A percentile compares a stretch with the other conserved stretches of the same genome.
Conservation (phyloP, 2,888 invertebrate species). For the Sylvicola fuscatus region DNA sequence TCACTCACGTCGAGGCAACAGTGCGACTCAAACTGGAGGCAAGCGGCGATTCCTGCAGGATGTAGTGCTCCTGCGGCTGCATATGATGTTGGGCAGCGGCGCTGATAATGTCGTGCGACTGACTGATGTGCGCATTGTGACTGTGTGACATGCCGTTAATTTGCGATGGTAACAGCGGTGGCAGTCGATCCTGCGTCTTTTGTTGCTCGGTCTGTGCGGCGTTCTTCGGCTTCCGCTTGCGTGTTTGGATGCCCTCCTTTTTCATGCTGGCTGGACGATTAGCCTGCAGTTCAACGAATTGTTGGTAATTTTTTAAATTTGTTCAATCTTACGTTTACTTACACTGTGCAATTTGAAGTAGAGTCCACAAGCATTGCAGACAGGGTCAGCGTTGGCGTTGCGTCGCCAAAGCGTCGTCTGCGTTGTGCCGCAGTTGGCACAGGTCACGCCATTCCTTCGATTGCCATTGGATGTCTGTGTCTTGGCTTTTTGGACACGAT, state of each 20-base stretch:
- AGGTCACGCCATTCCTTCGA: conserved; percentile 24
- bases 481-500: conserved; percentile 7
- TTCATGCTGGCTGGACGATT: conserved; percentile 94
- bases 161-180: not conserved
- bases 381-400: conserved; percentile 68
- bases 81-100: too few relatives aligned
- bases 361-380: conserved; percentile 61
- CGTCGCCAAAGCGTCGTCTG: conserved; percentile 67
- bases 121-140: conserved; percentile 13
- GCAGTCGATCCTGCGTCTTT: not conserved
- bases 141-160: conserved; percentile 10
- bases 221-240: conserved; percentile 78
- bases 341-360: conserved; percentile 6
- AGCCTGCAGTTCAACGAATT: too few relatives aligned
- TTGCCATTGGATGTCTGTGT: conserved; percentile 7
- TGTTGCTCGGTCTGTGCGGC: conserved; percentile 1
- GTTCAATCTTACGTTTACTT: not conserved
- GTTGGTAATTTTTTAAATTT: conserved; percentile 21
- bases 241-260: conserved; percentile 94
- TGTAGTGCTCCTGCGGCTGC: too few relatives aligned
- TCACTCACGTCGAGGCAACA: conserved; percentile 29
- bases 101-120: conserved; percentile 7
- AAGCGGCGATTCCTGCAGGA: conserved; percentile 28
- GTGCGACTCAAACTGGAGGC: conserved; percentile 29
- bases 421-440: conserved; percentile 41